Conservation (phyloP, 1,140 invertebrate species). For the Nasonia vitripennis region DNA sequence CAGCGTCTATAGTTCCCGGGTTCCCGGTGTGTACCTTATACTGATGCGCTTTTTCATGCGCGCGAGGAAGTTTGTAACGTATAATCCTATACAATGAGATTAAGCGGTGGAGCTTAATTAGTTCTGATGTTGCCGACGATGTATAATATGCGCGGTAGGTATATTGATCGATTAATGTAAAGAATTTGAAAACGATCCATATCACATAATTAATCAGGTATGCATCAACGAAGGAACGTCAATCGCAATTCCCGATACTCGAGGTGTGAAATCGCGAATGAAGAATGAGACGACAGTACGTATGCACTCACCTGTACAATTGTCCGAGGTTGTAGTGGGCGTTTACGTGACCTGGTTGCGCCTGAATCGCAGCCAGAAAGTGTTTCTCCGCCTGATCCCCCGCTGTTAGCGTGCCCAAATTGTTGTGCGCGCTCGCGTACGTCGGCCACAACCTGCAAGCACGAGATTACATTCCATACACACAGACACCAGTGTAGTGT, state of each 20-base stretch:
- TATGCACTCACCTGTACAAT: conserved; percentile 81
- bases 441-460: conserved; percentile 86
- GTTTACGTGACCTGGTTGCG: conserved; percentile 86
- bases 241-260: background rate
- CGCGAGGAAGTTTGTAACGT: background rate
- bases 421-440: conserved; percentile 92
- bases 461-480: background rate
- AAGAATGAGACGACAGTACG: background rate
- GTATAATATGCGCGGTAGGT: too few species aligned
- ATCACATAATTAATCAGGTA: too few species aligned
- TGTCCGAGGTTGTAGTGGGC: conserved; percentile 92
- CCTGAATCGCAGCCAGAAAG: conserved; percentile 85
- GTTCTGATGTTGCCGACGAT: too few species aligned
- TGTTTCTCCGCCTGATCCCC: conserved; percentile 84
- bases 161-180: too few species aligned
- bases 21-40: background rate
- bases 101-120: too few species aligned
- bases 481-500: background rate
- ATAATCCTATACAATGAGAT: too few species aligned
- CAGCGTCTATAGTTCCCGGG: too few species aligned
- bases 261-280: background rate
- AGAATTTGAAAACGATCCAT: too few species aligned
- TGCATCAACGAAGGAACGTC: too few species aligned
- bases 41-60: background rate
- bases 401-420: conserved; percentile 86